phyloP scores from a whole-genome alignment of 2,888 invertebrate genomes.

The Ceramica pisi region DNA sequence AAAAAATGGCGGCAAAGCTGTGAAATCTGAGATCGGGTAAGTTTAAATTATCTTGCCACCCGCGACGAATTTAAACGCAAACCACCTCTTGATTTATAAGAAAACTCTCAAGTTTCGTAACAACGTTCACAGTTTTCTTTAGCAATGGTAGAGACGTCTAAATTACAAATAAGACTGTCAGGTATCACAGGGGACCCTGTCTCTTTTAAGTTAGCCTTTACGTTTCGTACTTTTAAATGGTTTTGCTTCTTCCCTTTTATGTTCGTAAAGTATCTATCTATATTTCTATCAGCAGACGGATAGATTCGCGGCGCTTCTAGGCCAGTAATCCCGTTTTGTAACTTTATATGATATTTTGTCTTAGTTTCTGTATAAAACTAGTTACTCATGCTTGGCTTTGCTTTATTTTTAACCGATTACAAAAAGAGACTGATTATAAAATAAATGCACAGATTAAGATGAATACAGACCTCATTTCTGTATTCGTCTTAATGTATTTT shows the following conservation, averaged over 20 bases:
- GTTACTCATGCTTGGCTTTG: no score
- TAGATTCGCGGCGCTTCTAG: background rate
- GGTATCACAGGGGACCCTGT: slow-evolving; percentile 22
- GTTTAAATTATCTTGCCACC: slow-evolving; percentile 50
- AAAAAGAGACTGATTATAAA: no score
- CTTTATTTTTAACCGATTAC: no score
- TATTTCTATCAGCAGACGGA: background rate
- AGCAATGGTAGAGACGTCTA: slow-evolving; percentile 18
- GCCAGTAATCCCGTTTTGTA: background rate
- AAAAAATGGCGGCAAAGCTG: slow-evolving; percentile 31
- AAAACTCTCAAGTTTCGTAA: slow-evolving; percentile 40
- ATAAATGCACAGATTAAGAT: no score
- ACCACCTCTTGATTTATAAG: slow-evolving; percentile 57
- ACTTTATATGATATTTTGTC: no score
- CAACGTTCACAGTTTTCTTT: slow-evolving; percentile 46
- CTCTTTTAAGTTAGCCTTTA: slow-evolving; percentile 31
- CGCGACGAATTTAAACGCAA: slow-evolving; percentile 53
- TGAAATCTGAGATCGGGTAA: slow-evolving; percentile 31
- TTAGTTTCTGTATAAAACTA: no score
- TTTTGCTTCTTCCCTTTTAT: slow-evolving; percentile 2
- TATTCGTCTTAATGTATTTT: no score
- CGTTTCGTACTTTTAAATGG: slow-evolving; percentile 28
- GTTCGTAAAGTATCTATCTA: background rate
- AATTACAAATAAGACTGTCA: slow-evolving; percentile 51
- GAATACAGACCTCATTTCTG: no score